Evolutionary conservation across 2,113 vertebrate species (phyloP).

Genomic region (Rutilus rutilus): DNA sequence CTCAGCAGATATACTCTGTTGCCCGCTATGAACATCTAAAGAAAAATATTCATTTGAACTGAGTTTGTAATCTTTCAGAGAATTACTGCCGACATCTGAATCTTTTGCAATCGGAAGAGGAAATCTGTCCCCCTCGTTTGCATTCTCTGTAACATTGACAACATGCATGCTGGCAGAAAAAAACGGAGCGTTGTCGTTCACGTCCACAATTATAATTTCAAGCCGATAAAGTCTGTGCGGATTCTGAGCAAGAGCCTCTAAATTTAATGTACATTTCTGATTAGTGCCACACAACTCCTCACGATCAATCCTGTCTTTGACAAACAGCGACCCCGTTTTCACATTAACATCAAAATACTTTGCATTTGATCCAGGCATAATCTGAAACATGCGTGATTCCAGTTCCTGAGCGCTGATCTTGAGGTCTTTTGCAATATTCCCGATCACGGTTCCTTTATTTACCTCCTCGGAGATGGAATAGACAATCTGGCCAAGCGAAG

Average conservation of each 20-base stretch:
- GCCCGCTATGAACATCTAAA: conserved; percentile 59
- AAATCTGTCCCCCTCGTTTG: conserved; percentile 65
- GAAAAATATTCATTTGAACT: conserved; percentile 73
- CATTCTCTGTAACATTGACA: conserved; percentile 60
- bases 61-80: conserved; percentile 72
- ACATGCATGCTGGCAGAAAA: conserved; percentile 55
- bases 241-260: conserved; percentile 76
- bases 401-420: conserved; percentile 69
- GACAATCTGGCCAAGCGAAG: conserved; percentile 63
- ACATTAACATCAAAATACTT: conserved; percentile 75
- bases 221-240: conserved; percentile 72
- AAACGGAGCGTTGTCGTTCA: conserved; percentile 71
- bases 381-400: conserved; percentile 70
- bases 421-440: conserved; percentile 76
- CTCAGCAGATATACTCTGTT: conserved; percentile 50
- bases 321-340: conserved; percentile 71
- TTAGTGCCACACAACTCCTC: conserved; percentile 72
- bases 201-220: conserved; percentile 69
- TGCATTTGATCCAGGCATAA: conserved; percentile 65
- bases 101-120: conserved; percentile 67
- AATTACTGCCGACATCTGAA: conserved; percentile 68
- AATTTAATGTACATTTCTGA: conserved; percentile 65
- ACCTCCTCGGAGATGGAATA: conserved; percentile 76
- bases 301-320: conserved; percentile 70
- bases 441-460: conserved; percentile 71